Evolutionary conservation across 2,888 invertebrate species (phyloP).

Genomic region (Pristionchus mayeri): DNA sequence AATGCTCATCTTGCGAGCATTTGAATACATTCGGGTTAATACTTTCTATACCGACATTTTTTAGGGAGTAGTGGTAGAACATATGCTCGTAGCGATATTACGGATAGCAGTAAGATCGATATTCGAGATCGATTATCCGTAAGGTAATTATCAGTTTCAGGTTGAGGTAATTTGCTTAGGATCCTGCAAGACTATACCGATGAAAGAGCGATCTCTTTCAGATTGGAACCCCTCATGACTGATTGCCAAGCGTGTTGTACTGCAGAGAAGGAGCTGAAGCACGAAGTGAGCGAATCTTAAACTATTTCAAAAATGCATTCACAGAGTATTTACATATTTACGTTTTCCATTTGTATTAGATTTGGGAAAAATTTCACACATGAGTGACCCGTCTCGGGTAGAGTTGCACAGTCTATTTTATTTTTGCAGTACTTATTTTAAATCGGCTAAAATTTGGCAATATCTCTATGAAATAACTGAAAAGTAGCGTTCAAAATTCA

Average conservation of each 20-base stretch:
- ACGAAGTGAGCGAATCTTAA: slow-evolving; percentile 66
- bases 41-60: neutral
- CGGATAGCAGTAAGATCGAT: neutral
- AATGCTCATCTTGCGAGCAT: slow-evolving; percentile 55
- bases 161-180: too few relatives aligned
- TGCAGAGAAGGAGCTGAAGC: slow-evolving; percentile 67
- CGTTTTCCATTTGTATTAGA: too few relatives aligned
- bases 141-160: too few relatives aligned
- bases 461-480: too few relatives aligned
- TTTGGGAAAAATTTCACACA: too few relatives aligned
- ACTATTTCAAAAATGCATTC: too few relatives aligned
- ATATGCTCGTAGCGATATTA: neutral
- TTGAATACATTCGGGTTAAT: slow-evolving; percentile 41
- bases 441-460: too few relatives aligned
- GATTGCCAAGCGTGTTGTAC: slow-evolving; percentile 71
- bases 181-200: neutral
- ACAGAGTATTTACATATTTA: too few relatives aligned
- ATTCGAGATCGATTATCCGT: neutral
- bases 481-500: too few relatives aligned
- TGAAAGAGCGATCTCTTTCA: neutral
- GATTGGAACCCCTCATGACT: slow-evolving; percentile 66
- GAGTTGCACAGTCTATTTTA: too few relatives aligned
- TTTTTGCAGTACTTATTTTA: too few relatives aligned
- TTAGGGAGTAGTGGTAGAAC: neutral
- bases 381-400: too few relatives aligned